phyloP scores from a whole-genome alignment of 1,140 invertebrate genomes.

The Alviniconcha marisindica region DNA sequence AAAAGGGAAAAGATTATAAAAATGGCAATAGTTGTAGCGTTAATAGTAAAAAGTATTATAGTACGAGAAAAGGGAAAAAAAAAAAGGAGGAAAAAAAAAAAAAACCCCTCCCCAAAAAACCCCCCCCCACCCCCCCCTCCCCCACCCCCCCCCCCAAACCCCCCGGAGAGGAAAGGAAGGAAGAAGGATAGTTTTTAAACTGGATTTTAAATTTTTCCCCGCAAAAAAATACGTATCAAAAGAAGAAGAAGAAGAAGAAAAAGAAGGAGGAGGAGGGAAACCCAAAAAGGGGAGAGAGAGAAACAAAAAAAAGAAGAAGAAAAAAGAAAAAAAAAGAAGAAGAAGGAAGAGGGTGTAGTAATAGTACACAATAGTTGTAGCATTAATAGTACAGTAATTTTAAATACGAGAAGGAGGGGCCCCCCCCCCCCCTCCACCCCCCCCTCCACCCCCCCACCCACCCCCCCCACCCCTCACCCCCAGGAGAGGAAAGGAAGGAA shows the following conservation, averaged over 20 bases:
- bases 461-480: too few species aligned
- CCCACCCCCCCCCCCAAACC: too few species aligned
- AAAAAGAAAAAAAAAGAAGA: neutral
- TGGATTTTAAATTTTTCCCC: too few species aligned
- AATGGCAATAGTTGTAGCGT: neutral
- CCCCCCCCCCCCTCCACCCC: too few species aligned
- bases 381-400: neutral
- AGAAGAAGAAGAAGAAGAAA: neutral
- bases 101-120: neutral
- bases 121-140: too few species aligned
- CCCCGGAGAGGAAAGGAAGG: too few species aligned
- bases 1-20: conserved; percentile 7
- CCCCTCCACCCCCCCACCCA: too few species aligned
- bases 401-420: conserved; percentile 1
- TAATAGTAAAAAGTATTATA: neutral
- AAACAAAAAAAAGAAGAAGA: neutral
- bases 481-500: neutral
- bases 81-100: conserved; percentile 6
- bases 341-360: neutral
- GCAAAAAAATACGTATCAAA: too few species aligned
- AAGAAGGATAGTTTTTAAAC: conserved; percentile 1
- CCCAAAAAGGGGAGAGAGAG: neutral
- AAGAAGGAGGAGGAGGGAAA: neutral
- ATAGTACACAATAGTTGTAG: neutral
- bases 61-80: conserved; percentile 1